Conservation (phyloP, 2,113 vertebrate species). For the Ceuthmochares aereus region DNA sequence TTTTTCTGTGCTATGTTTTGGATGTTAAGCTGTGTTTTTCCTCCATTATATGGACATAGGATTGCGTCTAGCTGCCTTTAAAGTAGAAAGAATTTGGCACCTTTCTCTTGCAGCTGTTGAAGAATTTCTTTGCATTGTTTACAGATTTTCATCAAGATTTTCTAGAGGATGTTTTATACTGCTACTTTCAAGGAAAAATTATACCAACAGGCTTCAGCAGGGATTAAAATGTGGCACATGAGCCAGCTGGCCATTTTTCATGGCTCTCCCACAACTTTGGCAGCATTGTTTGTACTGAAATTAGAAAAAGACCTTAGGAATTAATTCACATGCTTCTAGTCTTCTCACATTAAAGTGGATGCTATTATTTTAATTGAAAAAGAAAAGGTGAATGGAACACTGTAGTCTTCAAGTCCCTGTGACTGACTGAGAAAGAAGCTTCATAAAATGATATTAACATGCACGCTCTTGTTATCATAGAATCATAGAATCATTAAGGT, state of each 20-base stretch:
- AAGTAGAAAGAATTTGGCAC: not conserved
- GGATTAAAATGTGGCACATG: not conserved
- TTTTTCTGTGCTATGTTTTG: not conserved
- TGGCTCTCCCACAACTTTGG: conserved; percentile 4
- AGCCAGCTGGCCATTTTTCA: conserved; percentile 34
- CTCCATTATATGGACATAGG: not conserved
- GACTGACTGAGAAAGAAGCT: not conserved
- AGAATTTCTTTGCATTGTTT: not conserved
- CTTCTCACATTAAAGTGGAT: not conserved
- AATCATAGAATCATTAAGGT: too few relatives aligned
- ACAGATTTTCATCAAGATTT: conserved; percentile 28
- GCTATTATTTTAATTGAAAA: not conserved
- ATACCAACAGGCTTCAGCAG: conserved; percentile 18
- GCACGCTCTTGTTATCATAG: not conserved
- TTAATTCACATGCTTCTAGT: not conserved
- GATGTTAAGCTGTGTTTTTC: not conserved
- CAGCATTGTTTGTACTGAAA: not conserved
- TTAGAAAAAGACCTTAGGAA: conserved; percentile 38
- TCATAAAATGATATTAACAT: not conserved
- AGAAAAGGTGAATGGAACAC: not conserved
- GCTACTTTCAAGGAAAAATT: conserved; percentile 44
- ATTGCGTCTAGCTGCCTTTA: conserved; percentile 6
- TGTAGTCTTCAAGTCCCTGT: not conserved
- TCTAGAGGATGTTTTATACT: conserved; percentile 4
- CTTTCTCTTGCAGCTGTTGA: not conserved